Base-by-base conservation (phyloP, 2,888 invertebrate species). In the Plagodis pulveraria region DNA sequence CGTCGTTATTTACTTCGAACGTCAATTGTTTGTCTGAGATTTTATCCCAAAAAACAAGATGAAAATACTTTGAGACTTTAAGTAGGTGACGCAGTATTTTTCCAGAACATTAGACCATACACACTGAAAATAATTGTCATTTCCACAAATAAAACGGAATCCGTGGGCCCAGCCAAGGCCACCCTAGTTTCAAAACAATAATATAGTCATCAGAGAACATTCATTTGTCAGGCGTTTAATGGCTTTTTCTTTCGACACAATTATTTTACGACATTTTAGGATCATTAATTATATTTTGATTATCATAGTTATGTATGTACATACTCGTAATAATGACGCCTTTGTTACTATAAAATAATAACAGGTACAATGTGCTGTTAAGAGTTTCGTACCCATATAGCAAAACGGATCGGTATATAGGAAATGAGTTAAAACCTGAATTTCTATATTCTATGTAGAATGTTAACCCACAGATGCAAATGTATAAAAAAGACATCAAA, bases 221-320 rank as follows among this genome's bases (percentile, higher is more conserved):
- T 55, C 59, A 48, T 59, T 55, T 59, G 47, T 59, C 59, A 59
- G 43, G 50, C 40, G 8, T 50, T 59, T 55, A 59, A 55, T 55
- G 50, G 36, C 6, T 55, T 50, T 50, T 50, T 47, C 35, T 53
- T 47, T 48, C 43, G 10, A 11, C 42, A 41, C 34, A 12, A 7
- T 50, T 10, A 45, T 58, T 58, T 58, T 36, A 44, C 51, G 51
- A 44, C 44, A 10, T 43, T 50, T 53, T 34, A 34, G 40, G 48
- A 22, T 32, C 41, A 50, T 45, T 22, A 50, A 50, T 54, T 58
- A 48, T 6, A 48, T 51, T 36, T 42, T 49, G 45, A 45, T 38
- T 44, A 42, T 11, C 1, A 45, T 43, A 12, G 38, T 38, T n/a
- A 8, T 9, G n/a, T n/a, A n/a, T 38, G 9, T 8, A 9, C 38